Percentiles rank a stretch among this genome's conserved stretches.
These are phyloP conservation scores for Parascotia fuliginaria DNA, from an alignment of 2,888 invertebrate genomes.

Conservation along the genomic window DNA sequence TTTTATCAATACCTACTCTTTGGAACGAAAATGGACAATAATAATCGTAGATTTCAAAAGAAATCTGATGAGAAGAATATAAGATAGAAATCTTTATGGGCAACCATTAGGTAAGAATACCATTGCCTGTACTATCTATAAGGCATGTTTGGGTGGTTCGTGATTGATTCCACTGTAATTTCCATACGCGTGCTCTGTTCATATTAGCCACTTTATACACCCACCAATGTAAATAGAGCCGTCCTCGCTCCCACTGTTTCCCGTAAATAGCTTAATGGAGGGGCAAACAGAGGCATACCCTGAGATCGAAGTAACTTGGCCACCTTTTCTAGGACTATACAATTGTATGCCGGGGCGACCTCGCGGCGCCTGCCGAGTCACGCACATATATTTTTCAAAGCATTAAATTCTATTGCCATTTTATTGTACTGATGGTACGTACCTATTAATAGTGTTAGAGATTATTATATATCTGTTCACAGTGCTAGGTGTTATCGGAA, in stretches of 20 bases:
- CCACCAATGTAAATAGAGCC: slow-evolving; percentile 59
- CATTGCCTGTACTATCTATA: slow-evolving; percentile 75
- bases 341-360: slow-evolving; percentile 76
- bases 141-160: slow-evolving; percentile 75
- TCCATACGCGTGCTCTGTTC: slow-evolving; percentile 83
- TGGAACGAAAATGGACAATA: slow-evolving; percentile 9
- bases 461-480: slow-evolving; percentile 36
- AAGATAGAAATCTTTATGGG: slow-evolving; percentile 64
- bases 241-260: slow-evolving; percentile 30
- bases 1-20: slow-evolving; percentile 15
- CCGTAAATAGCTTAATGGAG: slow-evolving; percentile 26
- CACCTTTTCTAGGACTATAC: slow-evolving; percentile 73
- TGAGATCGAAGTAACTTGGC: slow-evolving; percentile 62
- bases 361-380: slow-evolving; percentile 83
- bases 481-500: slow-evolving; percentile 14
- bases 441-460: slow-evolving; percentile 44
- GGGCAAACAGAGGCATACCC: slow-evolving; percentile 51
- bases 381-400: slow-evolving; percentile 79
- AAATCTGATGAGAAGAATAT: slow-evolving; percentile 47
- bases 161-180: slow-evolving; percentile 84
- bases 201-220: slow-evolving; percentile 79
- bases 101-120: slow-evolving; percentile 68
- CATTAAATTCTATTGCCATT: slow-evolving; percentile 68
- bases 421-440: slow-evolving; percentile 49
- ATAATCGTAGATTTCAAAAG: slow-evolving; percentile 33